Evolutionary conservation across 2,888 invertebrate genomes (phyloP).

Genomic region (Augiades crinisus): DNA sequence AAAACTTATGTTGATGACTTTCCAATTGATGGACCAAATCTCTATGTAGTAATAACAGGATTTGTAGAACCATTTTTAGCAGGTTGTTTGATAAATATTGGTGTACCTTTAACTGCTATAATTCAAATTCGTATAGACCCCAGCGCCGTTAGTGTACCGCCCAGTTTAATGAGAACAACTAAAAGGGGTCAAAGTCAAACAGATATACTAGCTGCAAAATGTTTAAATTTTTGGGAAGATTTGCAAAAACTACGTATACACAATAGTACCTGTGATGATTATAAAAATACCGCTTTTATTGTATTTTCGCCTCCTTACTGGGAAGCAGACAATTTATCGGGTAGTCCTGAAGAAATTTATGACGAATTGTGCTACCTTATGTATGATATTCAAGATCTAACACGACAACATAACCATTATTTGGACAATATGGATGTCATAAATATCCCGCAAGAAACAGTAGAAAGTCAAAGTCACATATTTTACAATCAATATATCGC

Average conservation of each 20-base stretch:
- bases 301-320: constrained; percentile 67
- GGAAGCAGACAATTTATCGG: constrained; percentile 49
- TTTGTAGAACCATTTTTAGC: constrained; percentile 63
- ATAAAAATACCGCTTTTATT: constrained; percentile 67
- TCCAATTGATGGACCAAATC: constrained; percentile 75
- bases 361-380: constrained; percentile 73
- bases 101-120: constrained; percentile 61
- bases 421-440: constrained; percentile 68
- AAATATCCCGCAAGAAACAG: constrained; percentile 46
- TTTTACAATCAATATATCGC: constrained; percentile 46
- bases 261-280: constrained; percentile 47
- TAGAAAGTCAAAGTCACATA: constrained; percentile 35
- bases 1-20: constrained; percentile 77
- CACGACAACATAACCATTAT: constrained; percentile 69
- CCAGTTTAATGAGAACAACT: constrained; percentile 47
- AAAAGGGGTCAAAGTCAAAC: constrained; percentile 68
- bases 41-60: constrained; percentile 78
- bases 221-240: constrained; percentile 61
- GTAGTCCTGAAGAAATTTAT: constrained; percentile 66
- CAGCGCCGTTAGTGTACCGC: constrained; percentile 45
- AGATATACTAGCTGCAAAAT: constrained; percentile 54
- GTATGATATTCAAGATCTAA: constrained; percentile 78
- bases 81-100: constrained; percentile 54
- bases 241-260: constrained; percentile 58
- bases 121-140: constrained; percentile 67